Evolutionary conservation across 2,113 vertebrate species (phyloP).

Genomic region (Actenoides hombroni): DNA sequence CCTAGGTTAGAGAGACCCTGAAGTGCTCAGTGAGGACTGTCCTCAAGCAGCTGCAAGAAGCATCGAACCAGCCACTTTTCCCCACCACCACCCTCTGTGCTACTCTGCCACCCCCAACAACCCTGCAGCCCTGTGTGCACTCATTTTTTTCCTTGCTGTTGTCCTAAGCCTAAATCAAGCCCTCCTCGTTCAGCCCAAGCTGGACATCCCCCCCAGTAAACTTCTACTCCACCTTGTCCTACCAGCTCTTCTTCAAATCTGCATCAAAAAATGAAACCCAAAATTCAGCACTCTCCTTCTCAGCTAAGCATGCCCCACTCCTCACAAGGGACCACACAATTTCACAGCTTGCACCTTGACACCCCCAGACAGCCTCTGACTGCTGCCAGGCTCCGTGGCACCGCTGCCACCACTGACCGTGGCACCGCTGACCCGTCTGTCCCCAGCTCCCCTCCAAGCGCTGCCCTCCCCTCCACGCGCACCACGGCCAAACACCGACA

Average conservation of each 20-base stretch:
- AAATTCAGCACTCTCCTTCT: not conserved
- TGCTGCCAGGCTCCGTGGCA: rapidly evolving
- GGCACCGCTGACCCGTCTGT: not conserved
- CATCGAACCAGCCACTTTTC: not conserved
- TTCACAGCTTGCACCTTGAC: not conserved
- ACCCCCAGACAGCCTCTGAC: not conserved
- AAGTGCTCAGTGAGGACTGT: not conserved
- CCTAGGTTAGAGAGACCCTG: not conserved
- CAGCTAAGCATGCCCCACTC: not conserved
- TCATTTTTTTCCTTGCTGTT: not conserved
- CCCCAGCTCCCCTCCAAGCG: rapidly evolving
- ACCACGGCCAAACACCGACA: rapidly evolving
- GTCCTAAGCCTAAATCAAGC: not conserved
- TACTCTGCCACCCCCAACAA: not conserved
- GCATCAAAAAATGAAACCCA: not conserved
- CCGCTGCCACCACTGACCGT: not conserved
- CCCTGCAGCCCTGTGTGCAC: rapidly evolving
- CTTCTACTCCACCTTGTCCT: not conserved
- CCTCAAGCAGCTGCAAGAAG: not conserved
- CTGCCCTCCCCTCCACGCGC: rapidly evolving
- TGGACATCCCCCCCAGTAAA: not conserved
- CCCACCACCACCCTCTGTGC: rapidly evolving
- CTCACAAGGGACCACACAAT: rapidly evolving
- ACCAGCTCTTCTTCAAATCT: not conserved
- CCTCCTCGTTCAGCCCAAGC: not conserved